Percentiles rank a stretch among this genome's conserved stretches.
Evolutionary conservation across 2,113 vertebrate genomes (phyloP).

Genomic region (Aptenodytes patagonicus): DNA sequence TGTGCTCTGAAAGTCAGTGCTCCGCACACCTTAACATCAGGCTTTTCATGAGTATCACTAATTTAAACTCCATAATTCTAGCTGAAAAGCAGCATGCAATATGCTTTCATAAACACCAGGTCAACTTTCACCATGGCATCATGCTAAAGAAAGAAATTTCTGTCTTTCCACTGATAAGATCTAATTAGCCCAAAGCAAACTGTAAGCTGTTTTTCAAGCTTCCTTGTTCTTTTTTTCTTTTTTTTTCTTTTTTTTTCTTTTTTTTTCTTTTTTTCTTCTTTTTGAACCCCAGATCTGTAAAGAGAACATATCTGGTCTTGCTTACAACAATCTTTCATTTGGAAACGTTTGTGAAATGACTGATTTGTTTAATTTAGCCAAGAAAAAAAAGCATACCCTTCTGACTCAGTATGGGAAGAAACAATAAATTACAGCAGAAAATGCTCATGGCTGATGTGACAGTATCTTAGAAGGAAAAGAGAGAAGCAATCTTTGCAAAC

Average conservation of each 20-base stretch:
- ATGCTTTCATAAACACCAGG: background rate
- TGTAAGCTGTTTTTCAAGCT: conserved; percentile 35
- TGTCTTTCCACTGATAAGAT: conserved; percentile 42
- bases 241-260: background rate
- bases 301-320: conserved; percentile 58
- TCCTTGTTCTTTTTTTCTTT: background rate
- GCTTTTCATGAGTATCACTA: background rate
- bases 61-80: background rate
- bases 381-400: background rate
- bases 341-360: conserved; percentile 34
- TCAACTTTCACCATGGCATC: background rate
- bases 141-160: conserved; percentile 11
- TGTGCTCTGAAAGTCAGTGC: background rate
- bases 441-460: conserved; percentile 9
- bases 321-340: conserved; percentile 34
- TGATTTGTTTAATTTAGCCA: conserved; percentile 45
- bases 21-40: background rate
- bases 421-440: conserved; percentile 27
- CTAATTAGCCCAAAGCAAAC: conserved; percentile 49
- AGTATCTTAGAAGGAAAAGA: background rate
- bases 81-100: background rate
- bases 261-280: background rate
- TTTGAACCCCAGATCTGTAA: conserved; percentile 28
- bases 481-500: background rate
- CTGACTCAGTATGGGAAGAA: conserved; percentile 10